These are phyloP conservation scores for Ooceraea biroi DNA, from an alignment of 1,140 invertebrate genomes.

Conservation along the genomic window DNA sequence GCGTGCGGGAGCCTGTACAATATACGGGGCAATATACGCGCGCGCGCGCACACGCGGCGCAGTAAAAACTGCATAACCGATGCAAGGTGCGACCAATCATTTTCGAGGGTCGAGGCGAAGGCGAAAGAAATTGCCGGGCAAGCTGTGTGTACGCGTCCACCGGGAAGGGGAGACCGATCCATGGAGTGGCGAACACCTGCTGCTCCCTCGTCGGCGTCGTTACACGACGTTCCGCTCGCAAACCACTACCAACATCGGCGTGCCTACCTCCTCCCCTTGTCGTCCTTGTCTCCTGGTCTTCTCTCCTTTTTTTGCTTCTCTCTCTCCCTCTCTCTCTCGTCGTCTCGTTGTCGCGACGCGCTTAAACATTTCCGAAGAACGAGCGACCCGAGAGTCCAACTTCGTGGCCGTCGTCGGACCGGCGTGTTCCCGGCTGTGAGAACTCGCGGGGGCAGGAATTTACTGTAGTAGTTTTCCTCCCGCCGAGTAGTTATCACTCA, in stretches of 20 bases:
- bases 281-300: not conserved
- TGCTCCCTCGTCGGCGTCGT: constrained; percentile 43
- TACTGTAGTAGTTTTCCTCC: constrained; percentile 18
- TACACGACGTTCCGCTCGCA: constrained; percentile 44
- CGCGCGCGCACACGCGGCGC: not conserved
- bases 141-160: constrained; percentile 41
- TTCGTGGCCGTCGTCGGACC: constrained; percentile 2
- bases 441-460: constrained; percentile 34
- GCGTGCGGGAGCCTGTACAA: constrained; percentile 1
- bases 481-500: constrained; percentile 35
- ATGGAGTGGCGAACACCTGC: constrained; percentile 66
- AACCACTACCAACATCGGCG: constrained; percentile 16
- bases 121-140: constrained; percentile 69
- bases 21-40: too few relatives aligned
- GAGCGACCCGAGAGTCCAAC: constrained; percentile 15
- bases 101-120: constrained; percentile 57
- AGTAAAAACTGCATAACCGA: constrained; percentile 71
- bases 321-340: not conserved
- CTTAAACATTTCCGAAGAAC: constrained; percentile 62
- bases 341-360: not conserved
- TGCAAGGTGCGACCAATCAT: constrained; percentile 75
- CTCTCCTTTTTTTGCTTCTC: not conserved
- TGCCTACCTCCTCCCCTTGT: not conserved
- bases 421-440: not conserved
- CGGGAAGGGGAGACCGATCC: constrained; percentile 46